These are phyloP conservation scores for Tricholaema leucomelas DNA, from an alignment of 2,113 vertebrate species.

Conservation along the genomic window DNA sequence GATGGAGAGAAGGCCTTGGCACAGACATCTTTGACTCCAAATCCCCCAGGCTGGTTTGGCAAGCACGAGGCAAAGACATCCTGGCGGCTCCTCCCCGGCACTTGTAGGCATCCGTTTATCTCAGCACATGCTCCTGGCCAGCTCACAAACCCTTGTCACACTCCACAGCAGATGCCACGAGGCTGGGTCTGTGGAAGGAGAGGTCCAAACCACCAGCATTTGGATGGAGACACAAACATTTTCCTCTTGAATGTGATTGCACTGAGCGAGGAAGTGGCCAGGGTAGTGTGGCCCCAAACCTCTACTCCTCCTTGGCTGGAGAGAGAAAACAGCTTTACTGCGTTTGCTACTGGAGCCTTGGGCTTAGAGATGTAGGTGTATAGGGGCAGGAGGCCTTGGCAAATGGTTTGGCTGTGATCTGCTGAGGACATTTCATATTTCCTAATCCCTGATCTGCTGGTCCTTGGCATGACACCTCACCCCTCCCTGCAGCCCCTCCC, in stretches of 20 bases:
- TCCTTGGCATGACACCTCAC: background rate
- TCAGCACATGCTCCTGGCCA: background rate
- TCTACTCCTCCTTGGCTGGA: background rate
- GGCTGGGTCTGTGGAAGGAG: background rate
- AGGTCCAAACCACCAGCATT: background rate
- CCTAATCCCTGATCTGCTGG: no score
- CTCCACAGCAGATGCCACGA: background rate
- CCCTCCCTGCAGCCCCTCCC: background rate
- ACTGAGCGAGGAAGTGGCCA: background rate
- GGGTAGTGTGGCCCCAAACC: background rate
- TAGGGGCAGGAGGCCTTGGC: background rate
- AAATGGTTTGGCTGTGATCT: background rate
- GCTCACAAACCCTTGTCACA: background rate
- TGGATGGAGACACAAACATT: background rate
- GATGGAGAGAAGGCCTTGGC: fast-evolving
- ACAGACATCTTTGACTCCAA: fast-evolving
- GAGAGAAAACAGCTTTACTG: background rate
- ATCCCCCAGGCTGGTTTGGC: background rate
- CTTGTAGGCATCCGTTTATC: background rate
- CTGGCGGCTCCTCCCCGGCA: background rate
- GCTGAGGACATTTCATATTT: fast-evolving
- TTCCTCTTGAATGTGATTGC: background rate
- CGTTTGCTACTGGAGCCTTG: fast-evolving
- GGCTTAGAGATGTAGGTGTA: fast-evolving
- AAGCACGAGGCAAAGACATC: background rate